Evolutionary conservation across 1,140 invertebrate species (phyloP).

Genomic region (Macrotrachela quadricornifera): DNA sequence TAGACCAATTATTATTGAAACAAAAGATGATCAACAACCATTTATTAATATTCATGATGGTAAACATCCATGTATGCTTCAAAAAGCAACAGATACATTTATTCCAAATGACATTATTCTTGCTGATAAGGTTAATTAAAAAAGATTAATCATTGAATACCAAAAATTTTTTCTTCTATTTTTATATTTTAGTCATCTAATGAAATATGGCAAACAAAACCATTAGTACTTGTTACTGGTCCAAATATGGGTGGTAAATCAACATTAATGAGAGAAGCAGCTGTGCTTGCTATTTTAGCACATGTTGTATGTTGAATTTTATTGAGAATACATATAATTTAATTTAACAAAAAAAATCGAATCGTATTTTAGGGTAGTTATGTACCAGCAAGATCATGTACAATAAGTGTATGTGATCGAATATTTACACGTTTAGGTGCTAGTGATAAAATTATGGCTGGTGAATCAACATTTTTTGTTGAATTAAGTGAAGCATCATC

Average conservation of each 20-base stretch:
- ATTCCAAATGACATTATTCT: conserved; percentile 45
- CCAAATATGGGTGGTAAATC: conserved; percentile 98
- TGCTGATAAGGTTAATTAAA: neutral
- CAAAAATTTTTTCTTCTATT: neutral
- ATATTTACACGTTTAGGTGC: conserved; percentile 85
- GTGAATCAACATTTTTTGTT: conserved; percentile 81
- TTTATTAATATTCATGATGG: conserved; percentile 60
- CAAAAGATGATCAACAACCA: conserved; percentile 31
- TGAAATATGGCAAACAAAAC: conserved; percentile 11
- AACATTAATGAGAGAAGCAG: conserved; percentile 81
- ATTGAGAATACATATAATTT: neutral
- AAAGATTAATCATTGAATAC: neutral
- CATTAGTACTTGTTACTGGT: conserved; percentile 47
- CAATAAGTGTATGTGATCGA: conserved; percentile 55
- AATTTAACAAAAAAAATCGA: neutral
- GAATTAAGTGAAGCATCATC: conserved; percentile 74
- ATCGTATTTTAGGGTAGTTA: conserved; percentile 43
- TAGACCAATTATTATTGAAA: conserved; percentile 40
- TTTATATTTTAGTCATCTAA: neutral
- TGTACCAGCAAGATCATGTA: conserved; percentile 60
- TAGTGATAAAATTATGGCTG: conserved; percentile 67
- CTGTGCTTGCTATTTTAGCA: conserved; percentile 62
- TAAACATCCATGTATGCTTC: conserved; percentile 59
- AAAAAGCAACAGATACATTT: conserved; percentile 40
- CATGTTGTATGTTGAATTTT: conserved; percentile 73